Conservation (phyloP, 2,888 invertebrate species). For the Drosophila mercatorum region DNA sequence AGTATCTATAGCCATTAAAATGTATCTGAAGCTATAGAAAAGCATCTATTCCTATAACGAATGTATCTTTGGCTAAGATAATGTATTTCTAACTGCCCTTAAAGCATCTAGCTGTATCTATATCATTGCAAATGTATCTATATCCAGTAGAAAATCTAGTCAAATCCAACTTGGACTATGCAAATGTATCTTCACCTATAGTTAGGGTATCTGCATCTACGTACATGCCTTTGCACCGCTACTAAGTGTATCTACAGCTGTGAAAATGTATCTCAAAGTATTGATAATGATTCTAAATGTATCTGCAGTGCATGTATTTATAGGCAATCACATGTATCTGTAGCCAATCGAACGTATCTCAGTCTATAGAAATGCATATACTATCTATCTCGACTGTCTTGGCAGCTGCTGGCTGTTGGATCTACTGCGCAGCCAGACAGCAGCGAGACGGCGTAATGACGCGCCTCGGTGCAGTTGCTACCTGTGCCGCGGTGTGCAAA, state of each 20-base stretch:
- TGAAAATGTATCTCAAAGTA: not conserved
- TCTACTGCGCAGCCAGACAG: constrained; percentile 47
- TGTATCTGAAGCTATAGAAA: not conserved
- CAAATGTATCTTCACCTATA: no score
- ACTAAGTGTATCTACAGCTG: not conserved
- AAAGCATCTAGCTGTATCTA: no score
- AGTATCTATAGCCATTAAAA: not conserved
- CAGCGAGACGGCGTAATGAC: constrained; percentile 72
- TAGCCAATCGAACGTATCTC: not conserved
- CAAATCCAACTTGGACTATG: no score
- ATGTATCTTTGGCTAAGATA: not conserved
- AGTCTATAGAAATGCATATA: not conserved
- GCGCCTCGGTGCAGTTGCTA: constrained; percentile 62
- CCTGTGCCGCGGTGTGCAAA: constrained; percentile 19
- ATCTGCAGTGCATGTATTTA: not conserved
- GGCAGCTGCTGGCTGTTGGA: not conserved
- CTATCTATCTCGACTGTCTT: constrained; percentile 19
- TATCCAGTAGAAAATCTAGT: no score
- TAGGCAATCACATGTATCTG: constrained; percentile 1
- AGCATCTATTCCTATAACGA: not conserved
- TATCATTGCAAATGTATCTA: not conserved
- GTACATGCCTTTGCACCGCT: no score
- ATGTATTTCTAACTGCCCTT: not conserved
- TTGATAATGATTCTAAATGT: not conserved
- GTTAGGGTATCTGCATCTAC: no score